Percentiles rank a stretch among this genome's conserved stretches.
Evolutionary conservation across 2,113 vertebrate species (phyloP).

Genomic region (Cettia cetti): DNA sequence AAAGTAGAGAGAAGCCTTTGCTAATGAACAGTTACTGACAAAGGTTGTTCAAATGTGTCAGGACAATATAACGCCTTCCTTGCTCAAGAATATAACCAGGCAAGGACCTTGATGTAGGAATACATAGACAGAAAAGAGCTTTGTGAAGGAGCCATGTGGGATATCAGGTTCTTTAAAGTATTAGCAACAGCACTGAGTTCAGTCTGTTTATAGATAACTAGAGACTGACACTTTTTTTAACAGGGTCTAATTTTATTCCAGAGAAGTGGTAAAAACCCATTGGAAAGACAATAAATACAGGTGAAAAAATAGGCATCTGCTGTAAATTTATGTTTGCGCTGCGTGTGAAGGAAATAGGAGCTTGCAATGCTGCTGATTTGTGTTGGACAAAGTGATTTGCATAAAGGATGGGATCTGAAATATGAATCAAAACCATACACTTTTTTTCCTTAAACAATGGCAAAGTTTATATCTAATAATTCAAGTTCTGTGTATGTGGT

Average conservation of each 20-base stretch:
- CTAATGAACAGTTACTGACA: not conserved
- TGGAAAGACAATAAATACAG: not conserved
- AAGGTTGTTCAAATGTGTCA: not conserved
- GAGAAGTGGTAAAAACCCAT: not conserved
- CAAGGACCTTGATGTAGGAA: not conserved
- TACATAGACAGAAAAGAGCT: rapidly evolving
- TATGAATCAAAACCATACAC: not conserved
- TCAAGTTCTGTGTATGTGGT: conserved; percentile 41
- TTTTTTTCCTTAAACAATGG: conserved; percentile 4
- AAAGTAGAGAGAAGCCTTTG: not conserved
- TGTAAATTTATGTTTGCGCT: not conserved
- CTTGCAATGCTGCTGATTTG: not conserved
- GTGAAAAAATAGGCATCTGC: not conserved
- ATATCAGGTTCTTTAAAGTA: not conserved
- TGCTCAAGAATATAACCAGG: not conserved
- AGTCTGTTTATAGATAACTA: not conserved
- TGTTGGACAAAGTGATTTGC: not conserved
- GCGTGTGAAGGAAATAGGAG: not conserved
- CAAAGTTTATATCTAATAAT: conserved; percentile 46
- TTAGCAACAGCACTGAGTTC: not conserved
- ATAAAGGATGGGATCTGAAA: not conserved
- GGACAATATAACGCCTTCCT: not conserved
- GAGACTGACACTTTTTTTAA: not conserved
- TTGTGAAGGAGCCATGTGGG: not conserved
- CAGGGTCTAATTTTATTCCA: not conserved